Evolutionary conservation across 2,113 vertebrate species (phyloP).

Genomic region (Uria aalge): DNA sequence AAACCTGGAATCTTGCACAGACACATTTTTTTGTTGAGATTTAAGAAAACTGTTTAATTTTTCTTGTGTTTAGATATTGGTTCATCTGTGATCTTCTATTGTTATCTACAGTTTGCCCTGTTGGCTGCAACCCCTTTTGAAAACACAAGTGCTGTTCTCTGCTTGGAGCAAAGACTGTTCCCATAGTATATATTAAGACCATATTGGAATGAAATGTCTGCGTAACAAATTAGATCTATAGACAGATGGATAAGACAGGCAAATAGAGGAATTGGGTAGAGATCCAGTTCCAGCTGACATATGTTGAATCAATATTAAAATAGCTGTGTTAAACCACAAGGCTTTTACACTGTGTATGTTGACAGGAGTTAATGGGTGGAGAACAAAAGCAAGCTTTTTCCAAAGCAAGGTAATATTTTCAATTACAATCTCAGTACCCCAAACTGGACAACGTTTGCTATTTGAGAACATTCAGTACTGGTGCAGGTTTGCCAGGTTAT

Average conservation of each 20-base stretch:
- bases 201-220: neutral
- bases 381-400: neutral
- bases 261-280: neutral
- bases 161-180: neutral
- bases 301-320: slow-evolving; percentile 19
- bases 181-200: neutral
- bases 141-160: neutral
- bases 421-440: neutral
- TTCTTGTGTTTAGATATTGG: neutral
- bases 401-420: neutral
- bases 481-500: neutral
- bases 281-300: neutral
- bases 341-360: neutral
- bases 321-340: neutral
- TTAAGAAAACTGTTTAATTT: neutral
- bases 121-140: neutral
- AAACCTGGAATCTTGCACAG: neutral
- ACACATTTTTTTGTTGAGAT: neutral
- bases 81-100: neutral
- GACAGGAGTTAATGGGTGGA: neutral
- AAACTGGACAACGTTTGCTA: neutral
- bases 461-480: neutral
- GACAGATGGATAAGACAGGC: slow-evolving; percentile 2
- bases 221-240: neutral
- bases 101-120: neutral